Evolutionary conservation across 1,140 invertebrate species (phyloP).

Genomic region (Homarus americanus): DNA sequence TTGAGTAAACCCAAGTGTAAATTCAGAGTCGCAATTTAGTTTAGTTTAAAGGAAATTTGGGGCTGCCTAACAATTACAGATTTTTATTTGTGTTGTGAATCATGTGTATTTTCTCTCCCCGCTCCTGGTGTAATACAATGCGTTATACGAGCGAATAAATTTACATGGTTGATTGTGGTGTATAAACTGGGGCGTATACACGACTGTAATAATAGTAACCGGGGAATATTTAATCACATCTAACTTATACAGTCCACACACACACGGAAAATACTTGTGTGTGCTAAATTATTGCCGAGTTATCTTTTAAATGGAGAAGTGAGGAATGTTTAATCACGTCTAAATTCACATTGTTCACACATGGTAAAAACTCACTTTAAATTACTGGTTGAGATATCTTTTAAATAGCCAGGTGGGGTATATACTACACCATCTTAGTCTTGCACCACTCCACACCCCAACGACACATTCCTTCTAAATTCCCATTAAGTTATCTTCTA

Average conservation of each 20-base stretch:
- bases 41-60: slow-evolving; percentile 68
- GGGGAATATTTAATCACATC: slow-evolving; percentile 34
- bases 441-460: too few relatives aligned
- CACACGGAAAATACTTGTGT: too few relatives aligned
- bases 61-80: slow-evolving; percentile 36
- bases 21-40: slow-evolving; percentile 55
- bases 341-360: too few relatives aligned
- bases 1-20: slow-evolving; percentile 59
- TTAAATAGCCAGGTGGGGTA: too few relatives aligned
- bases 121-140: slow-evolving; percentile 36
- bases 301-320: too few relatives aligned
- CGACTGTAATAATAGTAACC: slow-evolving; percentile 40
- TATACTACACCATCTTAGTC: too few relatives aligned
- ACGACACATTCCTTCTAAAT: too few relatives aligned
- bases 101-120: slow-evolving; percentile 34
- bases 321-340: too few relatives aligned
- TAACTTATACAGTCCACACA: slow-evolving; percentile 52
- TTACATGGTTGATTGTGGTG: slow-evolving; percentile 53
- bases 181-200: slow-evolving; percentile 28
- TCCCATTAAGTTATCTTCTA: too few relatives aligned
- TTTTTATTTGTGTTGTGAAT: slow-evolving; percentile 44
- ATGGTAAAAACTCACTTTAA: too few relatives aligned
- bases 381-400: too few relatives aligned
- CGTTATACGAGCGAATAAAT: slow-evolving; percentile 50
- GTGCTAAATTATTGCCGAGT: too few relatives aligned